Evolutionary conservation across 2,113 vertebrate species (phyloP).

Genomic region (Lethenteron reissneri): DNA sequence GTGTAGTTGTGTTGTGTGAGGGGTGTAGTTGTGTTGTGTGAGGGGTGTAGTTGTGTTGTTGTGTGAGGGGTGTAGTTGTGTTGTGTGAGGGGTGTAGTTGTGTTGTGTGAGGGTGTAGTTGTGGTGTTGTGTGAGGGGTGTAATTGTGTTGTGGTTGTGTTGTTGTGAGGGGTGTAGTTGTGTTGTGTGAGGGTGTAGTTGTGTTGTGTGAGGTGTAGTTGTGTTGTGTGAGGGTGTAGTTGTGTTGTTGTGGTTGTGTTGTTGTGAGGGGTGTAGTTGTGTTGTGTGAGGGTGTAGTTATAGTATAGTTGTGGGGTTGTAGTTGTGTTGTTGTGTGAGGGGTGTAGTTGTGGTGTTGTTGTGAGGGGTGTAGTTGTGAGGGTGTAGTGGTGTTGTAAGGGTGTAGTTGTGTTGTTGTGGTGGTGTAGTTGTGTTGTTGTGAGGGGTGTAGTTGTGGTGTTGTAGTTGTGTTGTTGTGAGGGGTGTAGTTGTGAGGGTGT

Average conservation of each 20-base stretch:
- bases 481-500: neutral
- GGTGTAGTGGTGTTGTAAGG: neutral
- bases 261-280: too few relatives aligned
- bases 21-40: neutral
- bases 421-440: neutral
- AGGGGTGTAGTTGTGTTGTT: neutral
- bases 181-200: neutral
- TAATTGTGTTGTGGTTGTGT: neutral
- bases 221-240: too few relatives aligned
- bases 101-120: too few relatives aligned
- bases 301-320: too few relatives aligned
- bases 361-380: neutral
- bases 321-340: too few relatives aligned
- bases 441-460: neutral
- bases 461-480: neutral
- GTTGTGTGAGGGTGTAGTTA: neutral
- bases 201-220: neutral
- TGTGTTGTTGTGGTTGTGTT: too few relatives aligned
- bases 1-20: too few relatives aligned
- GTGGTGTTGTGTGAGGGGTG: neutral
- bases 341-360: too few relatives aligned
- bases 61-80: too few relatives aligned
- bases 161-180: neutral
- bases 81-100: neutral
- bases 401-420: neutral